These are phyloP conservation scores for Cancer borealis DNA, from an alignment of 2,888 invertebrate genomes.

Conservation along the genomic window DNA sequence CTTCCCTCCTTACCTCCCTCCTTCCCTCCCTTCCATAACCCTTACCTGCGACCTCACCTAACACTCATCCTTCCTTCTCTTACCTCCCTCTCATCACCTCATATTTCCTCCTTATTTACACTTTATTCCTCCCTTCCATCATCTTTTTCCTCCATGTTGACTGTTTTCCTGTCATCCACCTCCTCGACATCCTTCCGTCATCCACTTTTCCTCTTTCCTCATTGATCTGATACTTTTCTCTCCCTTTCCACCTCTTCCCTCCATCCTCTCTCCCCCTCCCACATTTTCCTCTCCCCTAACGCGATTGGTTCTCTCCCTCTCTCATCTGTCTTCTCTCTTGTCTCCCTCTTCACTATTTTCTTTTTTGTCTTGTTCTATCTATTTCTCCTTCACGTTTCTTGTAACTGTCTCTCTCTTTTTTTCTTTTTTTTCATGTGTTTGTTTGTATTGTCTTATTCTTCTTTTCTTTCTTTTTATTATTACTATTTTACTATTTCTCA, in stretches of 20 bases:
- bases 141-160: background rate
- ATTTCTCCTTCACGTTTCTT: too few species aligned
- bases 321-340: background rate
- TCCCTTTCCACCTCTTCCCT: background rate
- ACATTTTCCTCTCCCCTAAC: background rate
- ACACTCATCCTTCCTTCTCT: background rate
- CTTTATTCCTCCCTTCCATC: background rate
- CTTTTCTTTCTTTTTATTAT: background rate
- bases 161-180: background rate
- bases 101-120: background rate
- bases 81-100: background rate
- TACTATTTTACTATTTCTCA: background rate
- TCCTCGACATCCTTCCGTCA: background rate
- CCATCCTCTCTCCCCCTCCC: background rate
- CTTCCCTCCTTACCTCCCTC: background rate
- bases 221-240: background rate
- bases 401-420: too few species aligned
- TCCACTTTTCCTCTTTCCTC: background rate
- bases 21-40: background rate
- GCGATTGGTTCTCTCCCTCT: constrained; percentile 3
- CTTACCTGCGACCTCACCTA: background rate
- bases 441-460: background rate
- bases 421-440: background rate
- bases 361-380: too few species aligned
- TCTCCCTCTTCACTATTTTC: background rate